These are phyloP conservation scores for Drosophila cardini DNA, from an alignment of 1,140 invertebrate species.

Conservation along the genomic window DNA sequence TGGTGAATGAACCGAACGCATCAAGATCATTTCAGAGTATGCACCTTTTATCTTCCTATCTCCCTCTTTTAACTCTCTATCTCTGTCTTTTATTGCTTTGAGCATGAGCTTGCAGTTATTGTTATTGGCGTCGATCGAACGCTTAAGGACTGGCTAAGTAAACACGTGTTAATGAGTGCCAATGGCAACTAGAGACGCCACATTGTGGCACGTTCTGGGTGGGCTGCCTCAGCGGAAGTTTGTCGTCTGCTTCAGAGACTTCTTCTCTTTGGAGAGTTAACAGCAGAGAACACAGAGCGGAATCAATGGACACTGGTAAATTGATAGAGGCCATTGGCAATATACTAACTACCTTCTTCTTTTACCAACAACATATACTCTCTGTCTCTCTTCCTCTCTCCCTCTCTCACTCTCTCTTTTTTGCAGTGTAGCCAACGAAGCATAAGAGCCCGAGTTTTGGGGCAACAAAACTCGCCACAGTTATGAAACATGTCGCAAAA, in stretches of 20 bases:
- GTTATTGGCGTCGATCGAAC: constrained; percentile 79
- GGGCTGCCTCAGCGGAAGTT: constrained; percentile 58
- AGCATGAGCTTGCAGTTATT: constrained; percentile 78
- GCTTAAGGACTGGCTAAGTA: constrained; percentile 70
- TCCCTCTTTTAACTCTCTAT: neutral
- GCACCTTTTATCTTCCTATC: constrained; percentile 22
- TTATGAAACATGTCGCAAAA: constrained; percentile 84
- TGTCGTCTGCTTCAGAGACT: constrained; percentile 12
- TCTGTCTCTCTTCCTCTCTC: neutral
- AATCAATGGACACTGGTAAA: constrained; percentile 51
- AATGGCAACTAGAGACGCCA: constrained; percentile 35
- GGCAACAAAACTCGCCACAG: constrained; percentile 50
- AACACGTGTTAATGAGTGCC: constrained; percentile 82
- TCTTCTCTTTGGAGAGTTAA: neutral
- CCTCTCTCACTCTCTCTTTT: neutral
- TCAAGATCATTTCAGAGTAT: constrained; percentile 15
- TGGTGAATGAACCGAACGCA: constrained; percentile 64
- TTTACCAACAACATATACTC: neutral
- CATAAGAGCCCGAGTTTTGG: constrained; percentile 17
- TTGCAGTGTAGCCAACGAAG: constrained; percentile 45
- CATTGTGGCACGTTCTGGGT: constrained; percentile 58
- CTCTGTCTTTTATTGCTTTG: neutral
- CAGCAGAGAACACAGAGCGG: neutral
- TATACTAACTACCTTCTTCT: constrained; percentile 22
- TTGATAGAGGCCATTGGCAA: constrained; percentile 81